Percentiles rank a stretch among this genome's conserved stretches.
phyloP scores from a whole-genome alignment of 2,797 vertebrate genomes.

The Glyptemys insculpta region DNA sequence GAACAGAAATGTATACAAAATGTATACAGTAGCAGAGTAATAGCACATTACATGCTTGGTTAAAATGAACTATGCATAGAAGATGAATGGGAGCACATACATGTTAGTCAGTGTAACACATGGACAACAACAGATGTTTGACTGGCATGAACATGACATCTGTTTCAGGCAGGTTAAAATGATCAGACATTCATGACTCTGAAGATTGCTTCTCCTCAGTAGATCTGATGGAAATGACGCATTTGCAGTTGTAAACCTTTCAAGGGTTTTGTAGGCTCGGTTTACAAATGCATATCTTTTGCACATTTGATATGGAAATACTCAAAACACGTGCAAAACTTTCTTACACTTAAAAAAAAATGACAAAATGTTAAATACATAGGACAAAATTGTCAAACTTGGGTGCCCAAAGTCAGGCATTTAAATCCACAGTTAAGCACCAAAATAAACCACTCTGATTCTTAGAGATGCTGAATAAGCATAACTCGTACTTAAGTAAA shows the following conservation, averaged over 20 bases:
- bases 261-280: constrained; percentile 61
- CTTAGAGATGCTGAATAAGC: neutral
- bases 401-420: neutral
- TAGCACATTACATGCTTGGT: constrained; percentile 89
- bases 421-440: neutral
- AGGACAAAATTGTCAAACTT: constrained; percentile 35
- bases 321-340: neutral
- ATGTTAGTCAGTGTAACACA: constrained; percentile 75
- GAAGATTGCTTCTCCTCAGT: constrained; percentile 70
- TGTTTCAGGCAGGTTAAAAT: constrained; percentile 83
- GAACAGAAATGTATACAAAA: constrained; percentile 87
- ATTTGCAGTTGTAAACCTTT: constrained; percentile 85
- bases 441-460: neutral
- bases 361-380: neutral
- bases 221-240: constrained; percentile 81
- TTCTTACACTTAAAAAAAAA: neutral
- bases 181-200: constrained; percentile 66
- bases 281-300: constrained; percentile 68
- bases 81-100: constrained; percentile 73
- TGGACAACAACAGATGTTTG: constrained; percentile 76
- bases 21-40: constrained; percentile 83
- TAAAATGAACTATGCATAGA: constrained; percentile 81
- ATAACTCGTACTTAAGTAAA: neutral
- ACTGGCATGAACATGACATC: constrained; percentile 76
- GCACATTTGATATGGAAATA: constrained; percentile 35